phyloP scores from a whole-genome alignment of 2,888 invertebrate species.

The Eupithecia centaureata region DNA sequence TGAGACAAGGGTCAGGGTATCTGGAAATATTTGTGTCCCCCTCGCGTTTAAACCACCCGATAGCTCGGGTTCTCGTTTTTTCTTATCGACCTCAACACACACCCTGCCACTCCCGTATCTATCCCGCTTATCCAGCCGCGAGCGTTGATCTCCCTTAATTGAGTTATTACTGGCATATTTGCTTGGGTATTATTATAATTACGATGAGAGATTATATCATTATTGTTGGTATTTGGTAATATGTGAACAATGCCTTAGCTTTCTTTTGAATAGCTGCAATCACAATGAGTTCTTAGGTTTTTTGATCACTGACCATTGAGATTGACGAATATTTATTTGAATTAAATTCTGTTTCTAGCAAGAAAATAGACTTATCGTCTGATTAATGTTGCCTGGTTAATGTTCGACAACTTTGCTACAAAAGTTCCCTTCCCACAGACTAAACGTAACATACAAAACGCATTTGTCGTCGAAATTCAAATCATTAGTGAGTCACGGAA shows the following conservation, averaged over 20 bases:
- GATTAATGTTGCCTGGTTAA: background rate
- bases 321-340: background rate
- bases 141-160: conserved; percentile 75
- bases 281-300: background rate
- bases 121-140: conserved; percentile 47
- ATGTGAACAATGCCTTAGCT: conserved; percentile 1
- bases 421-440: background rate
- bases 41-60: conserved; percentile 59
- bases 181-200: conserved; percentile 62
- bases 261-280: background rate
- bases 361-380: background rate
- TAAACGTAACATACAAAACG: conserved; percentile 21
- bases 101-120: conserved; percentile 52
- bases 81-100: conserved; percentile 52
- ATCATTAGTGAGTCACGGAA: conserved; percentile 44
- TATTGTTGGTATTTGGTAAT: conserved; percentile 13
- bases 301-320: background rate
- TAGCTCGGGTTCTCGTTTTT: conserved; percentile 63
- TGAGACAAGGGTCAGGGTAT: conserved; percentile 62
- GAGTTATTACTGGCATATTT: conserved; percentile 77
- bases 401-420: background rate
- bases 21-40: conserved; percentile 63
- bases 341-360: background rate
- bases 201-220: conserved; percentile 39
- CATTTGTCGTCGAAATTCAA: conserved; percentile 34